Evolutionary conservation across 2,113 vertebrate genomes (phyloP), one percentile per base, ranked within the genome.

Genomic region (Vidua macroura): DNA sequence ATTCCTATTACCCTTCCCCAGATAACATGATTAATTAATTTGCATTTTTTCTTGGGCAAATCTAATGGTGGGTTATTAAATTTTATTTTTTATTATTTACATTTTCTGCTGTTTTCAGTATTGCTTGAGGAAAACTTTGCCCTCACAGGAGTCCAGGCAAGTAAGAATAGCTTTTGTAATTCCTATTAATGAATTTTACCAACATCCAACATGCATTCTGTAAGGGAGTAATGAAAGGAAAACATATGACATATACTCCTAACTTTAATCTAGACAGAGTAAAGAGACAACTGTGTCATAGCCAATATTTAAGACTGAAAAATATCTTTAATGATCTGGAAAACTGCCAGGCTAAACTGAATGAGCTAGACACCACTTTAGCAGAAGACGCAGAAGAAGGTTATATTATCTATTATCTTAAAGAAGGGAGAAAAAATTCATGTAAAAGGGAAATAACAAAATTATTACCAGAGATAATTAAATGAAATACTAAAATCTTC

Each of bases 221-320:
- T 70, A 83, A 55, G 27, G 30, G 35, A 85, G 55, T 94, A 95
- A 95, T 59, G 67, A 90, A 96, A 96, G 58, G 21, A 91, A 97
- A 95, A 95, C 68, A 86, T 86, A 80, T 90, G 79, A 85, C 68
- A 86, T 85, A 79, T 22, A 73, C 18, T 48, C 43, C 46, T 91
- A 90, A 62, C 74, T 94, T 80, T 94, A 76, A 80, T 92, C 78
- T 94, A 88, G 67, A 52, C 25, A 37, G 15, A 48, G n/a, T 73
- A 83, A 82, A 91, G 39, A 94, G 68, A 94, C 3, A 6, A 58
- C 39, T 66, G 27, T 83, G 49, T 80, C 51, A 70, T 30, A 73
- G 70, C n/a, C 46, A 79, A 33, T 77, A 90, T 85, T 92, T 96
- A 90, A 74, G 55, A 83, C 22, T 63, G 59, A 92, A 96, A 88